Base-by-base conservation (phyloP, 2,797 vertebrate genomes). In the Gila robusta region DNA sequence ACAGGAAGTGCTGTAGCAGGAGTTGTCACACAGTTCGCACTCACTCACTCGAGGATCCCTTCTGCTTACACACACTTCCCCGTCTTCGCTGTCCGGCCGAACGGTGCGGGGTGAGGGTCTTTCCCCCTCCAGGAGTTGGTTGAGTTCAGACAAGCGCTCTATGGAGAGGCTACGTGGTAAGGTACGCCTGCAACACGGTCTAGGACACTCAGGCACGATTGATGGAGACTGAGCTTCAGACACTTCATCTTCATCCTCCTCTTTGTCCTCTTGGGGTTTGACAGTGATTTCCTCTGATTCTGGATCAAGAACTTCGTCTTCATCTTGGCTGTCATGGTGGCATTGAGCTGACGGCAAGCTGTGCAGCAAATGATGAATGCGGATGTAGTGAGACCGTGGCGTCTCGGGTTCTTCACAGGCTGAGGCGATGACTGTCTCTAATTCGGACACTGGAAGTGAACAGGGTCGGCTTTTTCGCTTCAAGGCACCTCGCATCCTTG, bases 1-100 rank as follows among this genome's bases (percentile, higher is more conserved):
- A 92, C 98, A 99, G 6, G 98, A 99, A 11, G 94, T 94, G 93
- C 97, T 98, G 93, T 98, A 98, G 94, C 97, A 98, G 0, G 98
- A 98, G 14, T 91, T 94, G 90, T 98, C 97, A 0, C 98, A 99
- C 9, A 97, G 94, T 89, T 99, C 98, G 0, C 97, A 99, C 56
- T 98, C 97, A 0, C 95, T 95, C 56, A 97, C 97, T 1, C 96
- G 96, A 0, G 91, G 94, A 21, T 95, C 23, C 93, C 96, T 82
- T 92, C 95, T 23, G 91, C 95, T 88, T 93, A 95, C 77, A 83
- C 91, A 96, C 87, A 96, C 95, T 0, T 93, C 96, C 64, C 96
- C 97, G 41, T 97, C 97, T 89, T 98, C 97, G 0, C 96, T 97
- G 84, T 95, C 96, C 2, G 94, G 93, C 84, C 94, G 95, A 35